Evolutionary conservation across 2,888 invertebrate genomes (phyloP).

Genomic region (Pecten maximus): DNA sequence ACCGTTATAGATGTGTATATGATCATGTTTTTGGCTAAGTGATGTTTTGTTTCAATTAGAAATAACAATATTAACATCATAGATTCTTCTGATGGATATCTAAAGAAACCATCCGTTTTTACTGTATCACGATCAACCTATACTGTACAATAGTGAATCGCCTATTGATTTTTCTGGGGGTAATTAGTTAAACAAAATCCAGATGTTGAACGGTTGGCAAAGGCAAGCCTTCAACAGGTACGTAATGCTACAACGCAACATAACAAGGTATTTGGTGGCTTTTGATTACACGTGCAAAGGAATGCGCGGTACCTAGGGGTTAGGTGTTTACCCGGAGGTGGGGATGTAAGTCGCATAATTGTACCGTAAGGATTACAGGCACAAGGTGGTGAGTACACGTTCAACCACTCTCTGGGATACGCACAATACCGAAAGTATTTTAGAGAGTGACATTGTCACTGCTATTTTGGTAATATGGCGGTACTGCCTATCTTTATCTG

Average conservation of each 20-base stretch:
- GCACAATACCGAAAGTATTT: not conserved
- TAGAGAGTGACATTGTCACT: not conserved
- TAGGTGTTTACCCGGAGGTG: not conserved
- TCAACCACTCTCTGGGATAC: not conserved
- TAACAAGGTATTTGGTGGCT: not conserved
- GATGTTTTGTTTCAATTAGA: too few relatives aligned
- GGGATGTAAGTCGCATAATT: not conserved
- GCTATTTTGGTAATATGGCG: not conserved
- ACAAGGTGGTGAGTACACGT: not conserved
- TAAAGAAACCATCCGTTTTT: not conserved
- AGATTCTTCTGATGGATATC: too few relatives aligned
- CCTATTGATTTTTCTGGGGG: not conserved
- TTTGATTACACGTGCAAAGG: conserved; percentile 26
- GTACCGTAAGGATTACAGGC: not conserved
- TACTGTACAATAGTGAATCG: not conserved
- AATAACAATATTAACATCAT: too few relatives aligned
- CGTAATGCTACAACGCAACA: not conserved
- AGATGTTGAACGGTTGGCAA: not conserved
- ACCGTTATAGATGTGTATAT: too few relatives aligned
- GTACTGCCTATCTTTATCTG: not conserved
- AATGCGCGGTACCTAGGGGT: conserved; percentile 10
- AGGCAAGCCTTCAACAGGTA: not conserved
- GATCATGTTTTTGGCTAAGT: too few relatives aligned
- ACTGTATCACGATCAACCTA: not conserved
- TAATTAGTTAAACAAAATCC: not conserved